phyloP scores from a whole-genome alignment of 2,888 invertebrate genomes.

The Metacarcinus magister region DNA sequence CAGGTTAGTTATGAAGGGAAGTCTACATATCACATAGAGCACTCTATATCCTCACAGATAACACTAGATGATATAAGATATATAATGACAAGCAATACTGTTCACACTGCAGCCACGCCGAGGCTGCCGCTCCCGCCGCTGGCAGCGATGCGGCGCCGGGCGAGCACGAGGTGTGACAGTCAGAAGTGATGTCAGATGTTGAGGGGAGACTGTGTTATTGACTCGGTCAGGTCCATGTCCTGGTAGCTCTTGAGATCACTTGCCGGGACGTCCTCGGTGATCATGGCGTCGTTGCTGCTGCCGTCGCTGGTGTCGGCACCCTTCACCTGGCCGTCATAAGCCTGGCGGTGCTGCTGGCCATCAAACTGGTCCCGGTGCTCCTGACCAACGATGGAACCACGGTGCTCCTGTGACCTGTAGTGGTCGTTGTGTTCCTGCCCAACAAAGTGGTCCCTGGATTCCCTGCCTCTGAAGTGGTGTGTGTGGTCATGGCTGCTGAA shows the following conservation, averaged over 20 bases:
- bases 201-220: slow-evolving; percentile 76
- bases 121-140: slow-evolving; percentile 42
- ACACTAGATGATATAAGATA: slow-evolving; percentile 73
- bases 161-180: slow-evolving; percentile 74
- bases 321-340: slow-evolving; percentile 59
- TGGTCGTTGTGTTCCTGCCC: slow-evolving; percentile 69
- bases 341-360: slow-evolving; percentile 12
- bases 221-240: slow-evolving; percentile 80
- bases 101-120: slow-evolving; percentile 72
- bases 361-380: slow-evolving; percentile 67
- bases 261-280: slow-evolving; percentile 78
- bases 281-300: slow-evolving; percentile 80
- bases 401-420: slow-evolving; percentile 67
- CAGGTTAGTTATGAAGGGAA: slow-evolving; percentile 74
- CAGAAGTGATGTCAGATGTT: slow-evolving; percentile 81
- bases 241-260: slow-evolving; percentile 78
- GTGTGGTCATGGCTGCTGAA: slow-evolving; percentile 62
- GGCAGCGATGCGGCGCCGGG: slow-evolving; percentile 47
- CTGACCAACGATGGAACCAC: not conserved
- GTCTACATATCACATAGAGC: slow-evolving; percentile 76
- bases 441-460: slow-evolving; percentile 68
- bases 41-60: slow-evolving; percentile 70
- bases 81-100: slow-evolving; percentile 64
- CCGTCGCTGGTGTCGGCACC: slow-evolving; percentile 73
- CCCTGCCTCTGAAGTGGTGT: slow-evolving; percentile 56